These are phyloP conservation scores for Aquatica leii DNA, from an alignment of 2,888 invertebrate species.

Conservation along the genomic window DNA sequence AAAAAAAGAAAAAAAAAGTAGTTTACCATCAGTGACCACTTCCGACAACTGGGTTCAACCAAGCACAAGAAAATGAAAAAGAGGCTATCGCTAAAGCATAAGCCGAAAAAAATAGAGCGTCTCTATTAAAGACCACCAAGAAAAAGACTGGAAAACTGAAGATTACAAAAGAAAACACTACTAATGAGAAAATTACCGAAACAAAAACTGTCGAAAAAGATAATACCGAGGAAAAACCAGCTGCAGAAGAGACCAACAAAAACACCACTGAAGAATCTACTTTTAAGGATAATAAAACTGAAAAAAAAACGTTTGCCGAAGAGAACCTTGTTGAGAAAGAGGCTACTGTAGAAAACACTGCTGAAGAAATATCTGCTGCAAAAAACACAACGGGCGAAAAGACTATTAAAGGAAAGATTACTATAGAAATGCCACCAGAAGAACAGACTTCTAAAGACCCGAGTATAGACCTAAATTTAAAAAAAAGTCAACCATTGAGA, in stretches of 20 bases:
- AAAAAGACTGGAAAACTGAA: no score
- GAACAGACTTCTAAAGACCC: background rate
- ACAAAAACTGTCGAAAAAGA: no score
- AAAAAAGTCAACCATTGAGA: no score
- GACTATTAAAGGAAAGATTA: background rate
- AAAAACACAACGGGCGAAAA: background rate
- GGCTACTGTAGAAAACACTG: no score
- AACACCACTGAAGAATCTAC: no score
- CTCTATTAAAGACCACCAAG: no score
- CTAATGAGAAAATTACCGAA: no score
- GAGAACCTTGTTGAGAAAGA: no score
- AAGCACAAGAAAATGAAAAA: constrained; percentile 8
- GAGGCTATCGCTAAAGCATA: constrained; percentile 5
- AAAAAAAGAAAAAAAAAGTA: background rate
- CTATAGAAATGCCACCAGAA: background rate
- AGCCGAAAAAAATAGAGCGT: background rate
- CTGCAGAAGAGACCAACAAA: background rate
- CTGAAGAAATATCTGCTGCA: no score
- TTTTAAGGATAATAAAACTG: no score
- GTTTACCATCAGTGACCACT: constrained; percentile 2
- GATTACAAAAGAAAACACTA: no score
- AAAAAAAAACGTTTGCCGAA: no score
- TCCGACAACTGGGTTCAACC: constrained; percentile 5
- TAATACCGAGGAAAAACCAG: background rate
- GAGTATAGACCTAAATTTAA: background rate